phyloP scores from a whole-genome alignment of 1,140 invertebrate species.

The Drosophila obscura region DNA sequence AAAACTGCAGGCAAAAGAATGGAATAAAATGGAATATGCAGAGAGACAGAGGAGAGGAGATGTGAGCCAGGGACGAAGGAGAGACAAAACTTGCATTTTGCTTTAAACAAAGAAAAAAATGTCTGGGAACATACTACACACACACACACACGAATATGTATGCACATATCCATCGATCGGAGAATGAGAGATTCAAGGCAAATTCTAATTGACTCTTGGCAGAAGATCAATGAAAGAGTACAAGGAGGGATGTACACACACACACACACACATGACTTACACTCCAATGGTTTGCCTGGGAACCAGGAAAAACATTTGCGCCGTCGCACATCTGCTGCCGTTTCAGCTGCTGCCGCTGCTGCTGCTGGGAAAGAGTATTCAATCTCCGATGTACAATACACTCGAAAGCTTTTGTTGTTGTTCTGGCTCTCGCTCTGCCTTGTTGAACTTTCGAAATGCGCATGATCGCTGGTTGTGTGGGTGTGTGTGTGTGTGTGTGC shows the following conservation, averaged over 20 bases:
- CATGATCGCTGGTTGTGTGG: slow-evolving; percentile 45
- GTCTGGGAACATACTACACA: slow-evolving; percentile 42
- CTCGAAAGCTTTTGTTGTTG: slow-evolving; percentile 8
- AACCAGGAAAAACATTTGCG: no score
- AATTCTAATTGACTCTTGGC: slow-evolving; percentile 48
- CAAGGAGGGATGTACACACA: no score
- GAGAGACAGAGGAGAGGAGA: no score
- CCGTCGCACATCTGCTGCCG: no score
- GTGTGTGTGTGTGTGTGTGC: not conserved
- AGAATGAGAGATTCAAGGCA: slow-evolving; percentile 36
- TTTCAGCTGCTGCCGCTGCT: no score
- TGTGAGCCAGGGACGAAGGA: no score
- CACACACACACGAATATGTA: slow-evolving; percentile 27
- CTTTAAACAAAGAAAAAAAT: slow-evolving; percentile 41
- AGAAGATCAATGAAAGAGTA: slow-evolving; percentile 33
- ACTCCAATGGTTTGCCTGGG: no score
- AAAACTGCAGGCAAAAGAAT: slow-evolving; percentile 28
- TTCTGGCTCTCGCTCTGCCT: slow-evolving; percentile 45
- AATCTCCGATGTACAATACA: no score
- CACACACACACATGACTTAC: no score
- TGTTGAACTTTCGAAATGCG: slow-evolving; percentile 73
- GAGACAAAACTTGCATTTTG: slow-evolving; percentile 32
- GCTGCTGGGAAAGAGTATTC: no score
- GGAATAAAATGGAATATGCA: slow-evolving; percentile 19
- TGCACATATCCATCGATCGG: slow-evolving; percentile 31